These are phyloP conservation scores for Galerucella nymphaeae DNA, from an alignment of 2,888 invertebrate species.

Conservation along the genomic window DNA sequence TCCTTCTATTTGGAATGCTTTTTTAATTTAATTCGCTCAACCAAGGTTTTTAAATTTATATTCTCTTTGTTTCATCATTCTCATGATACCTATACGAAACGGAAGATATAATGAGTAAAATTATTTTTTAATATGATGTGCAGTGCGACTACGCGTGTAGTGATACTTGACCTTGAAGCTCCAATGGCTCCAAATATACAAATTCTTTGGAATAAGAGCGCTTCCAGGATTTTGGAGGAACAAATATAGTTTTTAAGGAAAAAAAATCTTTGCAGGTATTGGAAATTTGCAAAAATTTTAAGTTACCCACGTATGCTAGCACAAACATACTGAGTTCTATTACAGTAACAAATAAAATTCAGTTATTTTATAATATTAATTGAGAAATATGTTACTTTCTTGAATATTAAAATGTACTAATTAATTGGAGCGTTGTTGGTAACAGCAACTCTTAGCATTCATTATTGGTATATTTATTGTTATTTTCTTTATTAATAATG, in stretches of 20 bases:
- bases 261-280: too few relatives aligned
- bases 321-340: too few relatives aligned
- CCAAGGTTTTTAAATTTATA: not conserved
- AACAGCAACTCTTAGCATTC: not conserved
- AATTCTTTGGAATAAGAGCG: too few relatives aligned
- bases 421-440: not conserved
- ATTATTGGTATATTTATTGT: slow-evolving; percentile 7
- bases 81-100: not conserved
- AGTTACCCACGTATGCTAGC: too few relatives aligned
- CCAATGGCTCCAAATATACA: too few relatives aligned
- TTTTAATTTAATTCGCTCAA: not conserved
- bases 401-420: not conserved
- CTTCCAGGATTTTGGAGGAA: too few relatives aligned
- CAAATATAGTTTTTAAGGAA: too few relatives aligned
- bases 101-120: not conserved
- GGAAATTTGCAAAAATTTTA: too few relatives aligned
- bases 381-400: not conserved
- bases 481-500: slow-evolving; percentile 6
- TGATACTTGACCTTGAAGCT: too few relatives aligned
- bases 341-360: too few relatives aligned
- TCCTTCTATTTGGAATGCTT: not conserved
- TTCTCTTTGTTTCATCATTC: not conserved
- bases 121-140: too few relatives aligned
- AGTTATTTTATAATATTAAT: not conserved
- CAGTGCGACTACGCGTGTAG: too few relatives aligned